A percentile compares a stretch with the other conserved stretches of the same genome.
Evolutionary conservation across 2,797 vertebrate genomes (phyloP).

Genomic region (Margarornis squamiger): DNA sequence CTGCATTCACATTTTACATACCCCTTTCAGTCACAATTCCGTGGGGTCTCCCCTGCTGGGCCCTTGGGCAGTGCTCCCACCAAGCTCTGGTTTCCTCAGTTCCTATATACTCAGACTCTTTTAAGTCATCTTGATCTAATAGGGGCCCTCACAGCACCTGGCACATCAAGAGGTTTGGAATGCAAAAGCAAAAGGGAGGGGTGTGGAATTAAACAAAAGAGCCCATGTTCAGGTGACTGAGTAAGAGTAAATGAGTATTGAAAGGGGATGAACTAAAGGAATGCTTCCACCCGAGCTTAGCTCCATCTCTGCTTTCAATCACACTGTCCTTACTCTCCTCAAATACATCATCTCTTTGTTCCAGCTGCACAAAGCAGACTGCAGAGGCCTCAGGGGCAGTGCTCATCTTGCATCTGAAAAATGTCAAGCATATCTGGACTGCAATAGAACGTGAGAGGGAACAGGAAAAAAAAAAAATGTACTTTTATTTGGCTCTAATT

Average conservation of each 20-base stretch:
- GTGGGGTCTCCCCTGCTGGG: rapidly evolving
- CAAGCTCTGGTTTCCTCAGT: not conserved
- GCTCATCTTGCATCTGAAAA: not conserved
- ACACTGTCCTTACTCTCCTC: not conserved
- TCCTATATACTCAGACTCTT: not conserved
- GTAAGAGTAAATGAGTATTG: not conserved
- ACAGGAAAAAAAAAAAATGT: not conserved
- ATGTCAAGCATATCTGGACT: not conserved
- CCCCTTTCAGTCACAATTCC: not conserved
- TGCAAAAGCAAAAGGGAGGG: not conserved
- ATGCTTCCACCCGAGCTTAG: not conserved
- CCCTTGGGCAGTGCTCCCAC: not conserved
- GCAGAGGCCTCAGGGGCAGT: not conserved
- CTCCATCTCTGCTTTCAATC: not conserved
- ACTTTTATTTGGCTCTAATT: not conserved
- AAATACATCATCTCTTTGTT: not conserved
- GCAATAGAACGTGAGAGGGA: not conserved
- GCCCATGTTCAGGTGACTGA: not conserved
- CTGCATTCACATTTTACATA: not conserved
- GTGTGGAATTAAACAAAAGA: not conserved
- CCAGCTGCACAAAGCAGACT: not conserved
- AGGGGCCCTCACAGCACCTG: not conserved
- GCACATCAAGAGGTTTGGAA: not conserved
- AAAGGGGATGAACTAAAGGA: not conserved
- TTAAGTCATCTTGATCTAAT: not conserved